These are phyloP conservation scores for Drosophila parabipectinata DNA, from an alignment of 1,140 invertebrate genomes.

Conservation along the genomic window DNA sequence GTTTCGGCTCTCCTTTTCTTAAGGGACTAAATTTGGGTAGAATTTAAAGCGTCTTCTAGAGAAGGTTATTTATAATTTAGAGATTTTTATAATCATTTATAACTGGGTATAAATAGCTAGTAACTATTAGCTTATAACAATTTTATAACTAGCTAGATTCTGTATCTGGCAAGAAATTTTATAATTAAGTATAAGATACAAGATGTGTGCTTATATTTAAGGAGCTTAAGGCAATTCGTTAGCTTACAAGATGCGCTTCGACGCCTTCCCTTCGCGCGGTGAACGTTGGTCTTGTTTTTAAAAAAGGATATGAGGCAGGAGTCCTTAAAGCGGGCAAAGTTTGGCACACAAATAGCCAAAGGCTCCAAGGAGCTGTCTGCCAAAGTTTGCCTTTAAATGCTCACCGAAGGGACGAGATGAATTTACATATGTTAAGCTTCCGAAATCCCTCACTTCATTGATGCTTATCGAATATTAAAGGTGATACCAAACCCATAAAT, in stretches of 20 bases:
- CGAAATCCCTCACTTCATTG: slow-evolving; percentile 14
- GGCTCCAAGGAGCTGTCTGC: slow-evolving; percentile 47
- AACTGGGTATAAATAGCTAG: too few species aligned
- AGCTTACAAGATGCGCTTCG: slow-evolving; percentile 50
- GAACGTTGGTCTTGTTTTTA: background rate
- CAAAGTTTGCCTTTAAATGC: slow-evolving; percentile 37
- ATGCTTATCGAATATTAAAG: slow-evolving; percentile 52
- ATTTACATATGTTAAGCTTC: slow-evolving; percentile 29
- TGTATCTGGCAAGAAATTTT: slow-evolving; percentile 18
- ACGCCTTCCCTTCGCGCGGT: slow-evolving; percentile 54
- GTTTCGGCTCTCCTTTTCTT: slow-evolving; percentile 1
- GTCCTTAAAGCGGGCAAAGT: slow-evolving; percentile 32
- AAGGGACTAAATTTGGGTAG: slow-evolving; percentile 38
- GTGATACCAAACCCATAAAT: slow-evolving; percentile 25
- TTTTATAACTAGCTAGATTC: background rate
- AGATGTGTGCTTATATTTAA: background rate
- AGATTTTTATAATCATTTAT: background rate
- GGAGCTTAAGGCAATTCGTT: slow-evolving; percentile 56
- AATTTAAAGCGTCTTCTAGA: slow-evolving; percentile 40
- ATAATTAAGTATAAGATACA: slow-evolving; percentile 67
- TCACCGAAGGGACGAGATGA: background rate
- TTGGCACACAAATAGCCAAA: slow-evolving; percentile 66
- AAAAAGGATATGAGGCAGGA: background rate
- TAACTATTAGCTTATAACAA: too few species aligned
- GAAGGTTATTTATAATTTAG: slow-evolving; percentile 15